These are phyloP conservation scores for Drosophila demipolita DNA, from an alignment of 2,888 invertebrate species.

Conservation along the genomic window DNA sequence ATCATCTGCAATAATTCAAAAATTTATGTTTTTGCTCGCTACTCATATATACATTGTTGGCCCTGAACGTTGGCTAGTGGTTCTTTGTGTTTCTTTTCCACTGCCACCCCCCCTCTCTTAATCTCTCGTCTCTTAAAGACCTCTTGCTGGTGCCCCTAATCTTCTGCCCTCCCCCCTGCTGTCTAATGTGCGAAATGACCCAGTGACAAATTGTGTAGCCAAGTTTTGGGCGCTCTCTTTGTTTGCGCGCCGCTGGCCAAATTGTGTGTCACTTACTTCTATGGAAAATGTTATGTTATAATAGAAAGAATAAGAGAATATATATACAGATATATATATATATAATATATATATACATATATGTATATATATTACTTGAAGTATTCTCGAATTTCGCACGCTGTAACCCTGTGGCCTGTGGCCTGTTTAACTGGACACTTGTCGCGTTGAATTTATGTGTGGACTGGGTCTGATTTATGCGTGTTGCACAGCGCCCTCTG, in stretches of 20 bases:
- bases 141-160: constrained; percentile 4
- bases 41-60: constrained; percentile 12
- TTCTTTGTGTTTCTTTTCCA: not conserved
- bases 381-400: constrained; percentile 37
- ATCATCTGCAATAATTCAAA: not conserved
- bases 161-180: constrained; percentile 14
- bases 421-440: constrained; percentile 57
- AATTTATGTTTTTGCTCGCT: constrained; percentile 9
- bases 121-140: not conserved
- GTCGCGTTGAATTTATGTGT: constrained; percentile 64
- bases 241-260: constrained; percentile 29
- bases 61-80: constrained; percentile 7
- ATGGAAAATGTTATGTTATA: constrained; percentile 7
- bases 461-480: constrained; percentile 62
- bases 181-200: constrained; percentile 69
- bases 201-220: constrained; percentile 71
- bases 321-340: constrained; percentile 25
- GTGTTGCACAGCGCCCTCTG: not conserved
- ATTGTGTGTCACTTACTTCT: constrained; percentile 26
- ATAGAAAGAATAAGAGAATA: constrained; percentile 3
- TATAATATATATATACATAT: constrained; percentile 8
- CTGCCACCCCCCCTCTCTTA: too few relatives aligned
- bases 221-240: constrained; percentile 50
- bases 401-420: constrained; percentile 41
- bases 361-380: constrained; percentile 16